Percentiles rank a stretch among this genome's conserved stretches.
Evolutionary conservation across 2,888 invertebrate genomes (phyloP).

Genomic region (Apodemia mormo): DNA sequence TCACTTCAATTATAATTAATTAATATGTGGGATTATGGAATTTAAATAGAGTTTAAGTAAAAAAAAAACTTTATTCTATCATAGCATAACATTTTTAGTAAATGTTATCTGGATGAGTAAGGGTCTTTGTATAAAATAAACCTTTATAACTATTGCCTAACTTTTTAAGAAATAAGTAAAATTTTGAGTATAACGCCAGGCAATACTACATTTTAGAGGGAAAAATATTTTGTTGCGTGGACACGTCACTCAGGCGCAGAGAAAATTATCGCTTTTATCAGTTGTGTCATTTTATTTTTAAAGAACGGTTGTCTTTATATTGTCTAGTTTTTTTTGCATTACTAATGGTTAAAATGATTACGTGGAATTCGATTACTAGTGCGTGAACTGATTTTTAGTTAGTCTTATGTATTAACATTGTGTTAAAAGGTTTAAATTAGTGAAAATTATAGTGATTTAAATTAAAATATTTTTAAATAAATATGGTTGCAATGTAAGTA

Average conservation of each 20-base stretch:
- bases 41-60: too few relatives aligned
- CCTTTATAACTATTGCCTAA: background rate
- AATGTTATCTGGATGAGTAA: too few relatives aligned
- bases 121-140: too few relatives aligned
- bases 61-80: too few relatives aligned
- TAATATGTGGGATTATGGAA: too few relatives aligned
- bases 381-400: slow-evolving; percentile 33
- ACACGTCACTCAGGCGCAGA: slow-evolving; percentile 57
- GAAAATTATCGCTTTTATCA: slow-evolving; percentile 47
- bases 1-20: too few relatives aligned
- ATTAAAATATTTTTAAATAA: background rate
- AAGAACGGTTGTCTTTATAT: slow-evolving; percentile 17
- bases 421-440: background rate
- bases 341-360: slow-evolving; percentile 24
- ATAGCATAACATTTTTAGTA: too few relatives aligned
- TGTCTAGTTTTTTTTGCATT: slow-evolving; percentile 14
- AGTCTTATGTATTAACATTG: background rate
- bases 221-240: slow-evolving; percentile 50
- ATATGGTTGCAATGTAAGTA: background rate
- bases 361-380: slow-evolving; percentile 44
- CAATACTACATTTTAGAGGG: slow-evolving; percentile 43
- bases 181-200: background rate
- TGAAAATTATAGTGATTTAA: background rate
- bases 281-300: slow-evolving; percentile 27
- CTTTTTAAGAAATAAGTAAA: background rate